A percentile compares a stretch with the other conserved stretches of the same genome.
Evolutionary conservation across 2,888 invertebrate genomes (phyloP).

Genomic region (Bellardia bayeri): DNA sequence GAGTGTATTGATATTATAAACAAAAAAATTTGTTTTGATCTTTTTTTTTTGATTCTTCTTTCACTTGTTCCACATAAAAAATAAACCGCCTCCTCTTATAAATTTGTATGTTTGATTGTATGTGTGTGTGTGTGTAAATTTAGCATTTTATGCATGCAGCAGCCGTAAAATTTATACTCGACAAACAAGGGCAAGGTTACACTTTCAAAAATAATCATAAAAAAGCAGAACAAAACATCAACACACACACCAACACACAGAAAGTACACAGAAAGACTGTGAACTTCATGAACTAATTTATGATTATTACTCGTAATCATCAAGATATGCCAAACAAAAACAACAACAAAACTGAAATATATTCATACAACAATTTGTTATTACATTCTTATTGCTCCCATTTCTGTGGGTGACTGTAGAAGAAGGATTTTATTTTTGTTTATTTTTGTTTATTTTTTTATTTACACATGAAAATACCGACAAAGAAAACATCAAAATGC

Average conservation of each 20-base stretch:
- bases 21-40: slow-evolving; percentile 59
- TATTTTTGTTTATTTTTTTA: too few relatives aligned
- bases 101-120: slow-evolving; percentile 4
- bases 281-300: slow-evolving; percentile 82
- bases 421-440: not conserved
- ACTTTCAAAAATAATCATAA: slow-evolving; percentile 70
- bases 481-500: slow-evolving; percentile 63
- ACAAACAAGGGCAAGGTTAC: slow-evolving; percentile 82
- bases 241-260: slow-evolving; percentile 24
- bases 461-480: slow-evolving; percentile 16
- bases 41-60: slow-evolving; percentile 33
- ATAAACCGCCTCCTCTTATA: slow-evolving; percentile 57
- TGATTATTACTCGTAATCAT: slow-evolving; percentile 79
- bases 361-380: slow-evolving; percentile 56
- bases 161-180: slow-evolving; percentile 79
- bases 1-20: slow-evolving; percentile 67
- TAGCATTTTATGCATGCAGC: slow-evolving; percentile 79
- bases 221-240: slow-evolving; percentile 45
- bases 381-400: slow-evolving; percentile 34
- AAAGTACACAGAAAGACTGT: slow-evolving; percentile 49
- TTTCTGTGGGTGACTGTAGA: slow-evolving; percentile 16
- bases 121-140: slow-evolving; percentile 37
- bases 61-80: slow-evolving; percentile 53
- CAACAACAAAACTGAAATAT: slow-evolving; percentile 50
- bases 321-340: slow-evolving; percentile 59